Conservation (phyloP, 2,113 vertebrate genomes). For the Hippocampus abdominalis region DNA sequence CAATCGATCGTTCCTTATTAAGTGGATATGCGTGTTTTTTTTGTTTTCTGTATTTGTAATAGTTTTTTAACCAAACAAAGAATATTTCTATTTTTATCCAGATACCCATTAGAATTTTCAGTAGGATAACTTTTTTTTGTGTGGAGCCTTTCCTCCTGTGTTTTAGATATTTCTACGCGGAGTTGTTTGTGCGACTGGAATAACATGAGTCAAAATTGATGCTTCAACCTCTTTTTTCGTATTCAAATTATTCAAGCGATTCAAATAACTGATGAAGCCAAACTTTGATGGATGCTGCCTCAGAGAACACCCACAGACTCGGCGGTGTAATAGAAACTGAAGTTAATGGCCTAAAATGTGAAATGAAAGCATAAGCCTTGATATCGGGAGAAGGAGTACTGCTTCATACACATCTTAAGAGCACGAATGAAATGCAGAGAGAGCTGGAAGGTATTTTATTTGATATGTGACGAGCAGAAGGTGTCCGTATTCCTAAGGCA, state of each 20-base stretch:
- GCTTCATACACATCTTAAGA: constrained; percentile 7
- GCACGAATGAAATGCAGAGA: constrained; percentile 12
- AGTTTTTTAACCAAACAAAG: too few species aligned
- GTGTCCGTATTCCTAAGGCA: constrained; percentile 8
- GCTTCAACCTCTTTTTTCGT: too few species aligned
- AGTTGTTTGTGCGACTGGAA: too few species aligned
- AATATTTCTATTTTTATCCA: too few species aligned
- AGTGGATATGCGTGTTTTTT: too few species aligned
- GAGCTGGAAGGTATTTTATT: constrained; percentile 4
- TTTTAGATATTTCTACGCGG: too few species aligned
- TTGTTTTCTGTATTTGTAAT: too few species aligned
- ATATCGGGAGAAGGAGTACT: neutral
- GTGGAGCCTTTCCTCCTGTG: too few species aligned
- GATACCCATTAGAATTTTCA: too few species aligned
- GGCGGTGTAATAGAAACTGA: constrained; percentile 1
- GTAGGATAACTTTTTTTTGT: too few species aligned
- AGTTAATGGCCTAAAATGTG: constrained; percentile 23
- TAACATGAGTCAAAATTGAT: too few species aligned
- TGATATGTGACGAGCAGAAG: constrained; percentile 9
- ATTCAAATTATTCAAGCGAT: constrained; percentile 16
- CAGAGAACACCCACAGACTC: neutral
- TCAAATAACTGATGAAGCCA: constrained; percentile 26
- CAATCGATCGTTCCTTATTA: too few species aligned
- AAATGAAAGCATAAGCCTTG: constrained; percentile 24
- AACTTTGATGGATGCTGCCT: constrained; percentile 8